Conservation (phyloP, 2,797 vertebrate species). For the Pipistrellus pygmaeus region DNA sequence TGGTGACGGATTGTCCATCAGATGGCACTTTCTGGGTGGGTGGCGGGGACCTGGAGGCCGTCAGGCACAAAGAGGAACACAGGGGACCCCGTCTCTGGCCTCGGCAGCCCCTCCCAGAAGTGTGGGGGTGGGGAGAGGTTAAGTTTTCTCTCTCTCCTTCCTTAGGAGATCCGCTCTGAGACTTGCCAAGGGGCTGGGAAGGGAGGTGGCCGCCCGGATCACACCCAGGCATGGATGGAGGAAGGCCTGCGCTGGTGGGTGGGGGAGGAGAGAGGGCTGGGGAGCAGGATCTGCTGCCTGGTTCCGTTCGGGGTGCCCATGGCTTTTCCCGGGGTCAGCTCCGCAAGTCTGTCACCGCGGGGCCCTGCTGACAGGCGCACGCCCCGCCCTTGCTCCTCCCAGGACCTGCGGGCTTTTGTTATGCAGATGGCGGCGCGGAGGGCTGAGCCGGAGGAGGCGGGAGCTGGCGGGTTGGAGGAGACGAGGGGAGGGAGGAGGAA, state of each 20-base stretch:
- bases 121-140: not conserved
- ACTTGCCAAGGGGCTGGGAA: not conserved
- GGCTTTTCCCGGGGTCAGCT: slow-evolving; percentile 18
- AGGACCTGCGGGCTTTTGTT: slow-evolving; percentile 90
- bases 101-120: not conserved
- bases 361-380: slow-evolving; percentile 25
- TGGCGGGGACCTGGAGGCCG: not conserved
- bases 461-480: slow-evolving; percentile 70
- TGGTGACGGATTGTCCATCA: slow-evolving; percentile 70
- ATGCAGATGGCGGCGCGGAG: slow-evolving; percentile 90
- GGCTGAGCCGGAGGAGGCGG: slow-evolving; percentile 80
- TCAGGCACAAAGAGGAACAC: not conserved
- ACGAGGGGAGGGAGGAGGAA: slow-evolving; percentile 68
- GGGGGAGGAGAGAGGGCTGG: not conserved
- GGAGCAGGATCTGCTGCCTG: not conserved
- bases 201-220: not conserved
- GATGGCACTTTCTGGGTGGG: slow-evolving; percentile 63
- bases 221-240: not conserved
- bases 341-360: slow-evolving; percentile 44
- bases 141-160: not conserved
- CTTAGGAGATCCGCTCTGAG: not conserved
- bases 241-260: fast-evolving
- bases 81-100: not conserved
- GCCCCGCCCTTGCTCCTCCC: slow-evolving; percentile 78
- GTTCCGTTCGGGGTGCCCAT: not conserved